A percentile compares a stretch with the other conserved stretches of the same genome.
Evolutionary conservation across 2,113 vertebrate genomes (phyloP).

Genomic region (Orientallactaga bullata): DNA sequence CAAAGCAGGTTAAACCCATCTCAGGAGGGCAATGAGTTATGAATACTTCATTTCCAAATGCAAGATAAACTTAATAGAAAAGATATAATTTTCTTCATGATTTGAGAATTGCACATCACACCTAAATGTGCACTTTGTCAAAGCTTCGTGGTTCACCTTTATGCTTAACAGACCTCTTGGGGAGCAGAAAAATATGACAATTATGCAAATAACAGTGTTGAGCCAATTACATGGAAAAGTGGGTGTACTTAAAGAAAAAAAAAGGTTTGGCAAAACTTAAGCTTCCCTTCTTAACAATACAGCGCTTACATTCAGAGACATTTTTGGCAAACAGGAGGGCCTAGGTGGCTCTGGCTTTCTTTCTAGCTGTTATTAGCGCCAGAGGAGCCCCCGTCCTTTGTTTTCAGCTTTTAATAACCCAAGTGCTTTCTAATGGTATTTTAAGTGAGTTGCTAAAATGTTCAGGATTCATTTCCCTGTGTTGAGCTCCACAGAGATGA

Average conservation of each 20-base stretch:
- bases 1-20: constrained; percentile 59
- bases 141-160: constrained; percentile 77
- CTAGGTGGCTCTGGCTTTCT: constrained; percentile 52
- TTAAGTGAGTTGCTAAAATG: constrained; percentile 80
- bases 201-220: constrained; percentile 79
- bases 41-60: constrained; percentile 62
- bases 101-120: constrained; percentile 74
- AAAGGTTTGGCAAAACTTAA: constrained; percentile 71
- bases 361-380: constrained; percentile 58
- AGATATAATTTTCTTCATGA: constrained; percentile 68
- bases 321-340: constrained; percentile 73
- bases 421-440: constrained; percentile 74
- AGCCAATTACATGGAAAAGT: constrained; percentile 75
- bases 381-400: constrained; percentile 30
- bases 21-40: constrained; percentile 34
- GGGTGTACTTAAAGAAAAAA: constrained; percentile 62
- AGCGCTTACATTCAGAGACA: constrained; percentile 61
- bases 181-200: constrained; percentile 80
- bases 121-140: constrained; percentile 72
- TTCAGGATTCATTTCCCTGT: constrained; percentile 71
- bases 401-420: constrained; percentile 74
- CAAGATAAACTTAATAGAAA: constrained; percentile 72
- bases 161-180: constrained; percentile 75
- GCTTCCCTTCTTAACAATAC: constrained; percentile 72
- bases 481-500: constrained; percentile 75